Conservation (phyloP, 2,797 vertebrate genomes). For the Petrocephalus sullivani region DNA sequence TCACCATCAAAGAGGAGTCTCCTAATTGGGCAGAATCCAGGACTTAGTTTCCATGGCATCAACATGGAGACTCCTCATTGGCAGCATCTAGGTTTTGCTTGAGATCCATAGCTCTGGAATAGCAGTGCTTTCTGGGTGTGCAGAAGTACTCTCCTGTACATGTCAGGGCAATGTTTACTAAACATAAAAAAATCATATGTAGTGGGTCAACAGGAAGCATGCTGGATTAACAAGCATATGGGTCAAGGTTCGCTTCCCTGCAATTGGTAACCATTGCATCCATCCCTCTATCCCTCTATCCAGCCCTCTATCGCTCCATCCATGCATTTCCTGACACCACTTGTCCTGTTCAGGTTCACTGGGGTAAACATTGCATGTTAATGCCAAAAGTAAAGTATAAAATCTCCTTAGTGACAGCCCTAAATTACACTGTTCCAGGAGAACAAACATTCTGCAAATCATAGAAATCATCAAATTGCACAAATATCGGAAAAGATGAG, state of each 20-base stretch:
- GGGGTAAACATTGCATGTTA: neutral
- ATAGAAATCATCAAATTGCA: neutral
- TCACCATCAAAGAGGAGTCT: neutral
- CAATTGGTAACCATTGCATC: neutral
- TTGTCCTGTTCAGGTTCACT: too few species aligned
- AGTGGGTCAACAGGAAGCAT: neutral
- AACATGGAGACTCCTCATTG: neutral
- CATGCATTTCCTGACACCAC: too few species aligned
- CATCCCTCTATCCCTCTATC: too few species aligned
- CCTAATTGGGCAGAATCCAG: slow-evolving; percentile 29
- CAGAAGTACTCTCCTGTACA: neutral
- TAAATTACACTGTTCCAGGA: neutral
- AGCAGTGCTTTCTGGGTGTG: neutral
- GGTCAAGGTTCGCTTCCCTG: neutral
- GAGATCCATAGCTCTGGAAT: neutral
- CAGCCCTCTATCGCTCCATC: too few species aligned
- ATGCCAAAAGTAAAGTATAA: neutral
- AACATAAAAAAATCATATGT: neutral
- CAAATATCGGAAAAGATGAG: neutral
- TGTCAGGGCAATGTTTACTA: neutral
- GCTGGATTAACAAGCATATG: neutral
- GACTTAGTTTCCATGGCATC: slow-evolving; percentile 4
- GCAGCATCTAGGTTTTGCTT: neutral
- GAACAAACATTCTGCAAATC: neutral
- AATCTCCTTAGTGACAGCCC: neutral